These are phyloP conservation scores for Enteromius mattozi DNA, from an alignment of 2,797 vertebrate genomes.

Conservation along the genomic window DNA sequence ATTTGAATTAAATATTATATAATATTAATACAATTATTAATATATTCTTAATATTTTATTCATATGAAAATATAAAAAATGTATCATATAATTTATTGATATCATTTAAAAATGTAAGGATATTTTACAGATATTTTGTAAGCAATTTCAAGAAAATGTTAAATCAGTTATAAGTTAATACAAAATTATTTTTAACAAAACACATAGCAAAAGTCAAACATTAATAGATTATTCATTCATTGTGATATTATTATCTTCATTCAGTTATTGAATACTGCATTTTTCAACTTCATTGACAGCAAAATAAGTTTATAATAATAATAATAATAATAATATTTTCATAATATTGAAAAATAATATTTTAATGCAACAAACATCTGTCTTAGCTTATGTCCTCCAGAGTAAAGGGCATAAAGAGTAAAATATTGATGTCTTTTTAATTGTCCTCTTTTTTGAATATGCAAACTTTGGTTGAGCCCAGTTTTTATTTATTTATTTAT, in stretches of 20 bases:
- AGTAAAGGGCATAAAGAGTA: neutral
- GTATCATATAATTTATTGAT: neutral
- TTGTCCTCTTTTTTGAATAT: neutral
- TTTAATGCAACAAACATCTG: neutral
- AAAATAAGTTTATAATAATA: neutral
- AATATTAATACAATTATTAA: neutral
- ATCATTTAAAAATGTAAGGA: neutral
- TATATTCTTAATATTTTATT: neutral
- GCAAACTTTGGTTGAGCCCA: neutral
- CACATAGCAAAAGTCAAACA: neutral
- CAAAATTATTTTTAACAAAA: neutral
- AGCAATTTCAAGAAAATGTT: neutral
- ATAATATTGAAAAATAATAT: neutral
- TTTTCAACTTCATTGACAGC: neutral
- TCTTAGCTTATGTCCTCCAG: neutral
- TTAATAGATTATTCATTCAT: too few species aligned
- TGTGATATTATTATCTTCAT: neutral
- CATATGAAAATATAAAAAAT: neutral
- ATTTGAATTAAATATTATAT: neutral
- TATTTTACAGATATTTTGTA: neutral
- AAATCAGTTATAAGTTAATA: too few species aligned
- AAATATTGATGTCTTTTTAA: neutral
- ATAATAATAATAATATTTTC: neutral
- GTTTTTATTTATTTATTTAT: neutral
- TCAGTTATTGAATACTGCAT: neutral